Evolutionary conservation across 2,797 vertebrate species (phyloP), one percentile per base, ranked within the genome.

Genomic region (Ceyx erithaca): DNA sequence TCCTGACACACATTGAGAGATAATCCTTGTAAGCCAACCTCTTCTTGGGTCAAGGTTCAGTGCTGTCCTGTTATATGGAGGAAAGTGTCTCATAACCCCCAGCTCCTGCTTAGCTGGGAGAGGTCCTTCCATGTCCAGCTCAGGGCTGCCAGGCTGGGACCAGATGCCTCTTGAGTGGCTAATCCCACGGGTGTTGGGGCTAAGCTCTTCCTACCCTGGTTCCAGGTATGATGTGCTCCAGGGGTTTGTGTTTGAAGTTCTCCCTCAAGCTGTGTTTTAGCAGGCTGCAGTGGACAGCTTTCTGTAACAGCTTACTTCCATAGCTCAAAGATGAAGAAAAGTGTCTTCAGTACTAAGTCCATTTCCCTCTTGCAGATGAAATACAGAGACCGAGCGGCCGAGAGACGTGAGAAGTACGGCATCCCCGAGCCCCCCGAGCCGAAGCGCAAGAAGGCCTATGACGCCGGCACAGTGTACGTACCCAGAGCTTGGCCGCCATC

Each of bases 321-420:
- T 21, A 55, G n/a, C 31, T 84, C 62, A 62, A 15, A 83, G 43
- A 15, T 3, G 4, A 66, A 17, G 10, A 66, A 8, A n/a, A 45
- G 4, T 46, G 20, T 26, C 16, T 51, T 63, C 22, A 0, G 0
- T 55, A 22, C 46, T 83, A 13, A 94, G 12, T 64, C 3, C 55
- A n/a, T 5, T 80, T 94, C 6, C 18, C 30, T 87, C 20, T 0
- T 63, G 45, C 90, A 99, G 99, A 97, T 99, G 98, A 99, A 99
- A 80, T 99, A 99, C 89, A 98, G 99, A 96, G 99, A 99, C 97
- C 96, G 99, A 81, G 99, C 99, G 15, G 99, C 99, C 16, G 99
- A 99, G 95, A 98, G 99, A 92, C 98, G 99, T 86, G 99, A 99
- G 96, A 99, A 99, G 85, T 99, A 99, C 0, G 99, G 99, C 66